phyloP scores from a whole-genome alignment of 53 echinoderm and acorn worm genomes.

The Arbacia lixula region DNA sequence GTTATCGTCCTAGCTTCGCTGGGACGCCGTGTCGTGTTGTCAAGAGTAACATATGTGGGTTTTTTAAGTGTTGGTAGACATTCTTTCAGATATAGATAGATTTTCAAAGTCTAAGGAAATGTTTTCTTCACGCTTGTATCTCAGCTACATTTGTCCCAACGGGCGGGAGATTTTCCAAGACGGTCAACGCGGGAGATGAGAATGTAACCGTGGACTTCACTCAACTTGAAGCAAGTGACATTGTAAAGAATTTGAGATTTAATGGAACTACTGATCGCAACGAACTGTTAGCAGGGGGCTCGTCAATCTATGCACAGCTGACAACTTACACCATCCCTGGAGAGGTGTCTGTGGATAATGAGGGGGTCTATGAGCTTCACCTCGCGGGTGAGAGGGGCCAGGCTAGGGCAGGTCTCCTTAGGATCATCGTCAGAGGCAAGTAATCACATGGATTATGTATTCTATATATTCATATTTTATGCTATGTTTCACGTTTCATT shows the following conservation, averaged over 20 bases:
- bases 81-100: too few relatives aligned
- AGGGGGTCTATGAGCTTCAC: conserved; percentile 67
- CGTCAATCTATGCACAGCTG: background rate
- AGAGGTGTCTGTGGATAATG: conserved; percentile 15
- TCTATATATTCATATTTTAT: too few relatives aligned
- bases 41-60: too few relatives aligned
- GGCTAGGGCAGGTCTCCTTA: conserved; percentile 30
- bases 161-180: conserved; percentile 58
- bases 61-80: too few relatives aligned
- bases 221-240: background rate
- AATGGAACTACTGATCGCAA: conserved; percentile 2
- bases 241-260: conserved; percentile 22
- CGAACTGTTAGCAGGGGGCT: background rate
- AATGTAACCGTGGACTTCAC: conserved; percentile 54
- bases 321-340: conserved; percentile 22
- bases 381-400: background rate
- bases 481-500: too few relatives aligned
- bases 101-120: too few relatives aligned
- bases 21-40: too few relatives aligned
- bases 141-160: conserved; percentile 58
- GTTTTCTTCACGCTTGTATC: background rate
- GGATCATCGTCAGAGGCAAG: conserved; percentile 63
- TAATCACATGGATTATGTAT: too few relatives aligned
- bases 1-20: too few relatives aligned
- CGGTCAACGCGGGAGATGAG: conserved; percentile 65